Evolutionary conservation across 2,113 vertebrate genomes (phyloP), one percentile per base, ranked within the genome.

Genomic region (Saguinus midas): DNA sequence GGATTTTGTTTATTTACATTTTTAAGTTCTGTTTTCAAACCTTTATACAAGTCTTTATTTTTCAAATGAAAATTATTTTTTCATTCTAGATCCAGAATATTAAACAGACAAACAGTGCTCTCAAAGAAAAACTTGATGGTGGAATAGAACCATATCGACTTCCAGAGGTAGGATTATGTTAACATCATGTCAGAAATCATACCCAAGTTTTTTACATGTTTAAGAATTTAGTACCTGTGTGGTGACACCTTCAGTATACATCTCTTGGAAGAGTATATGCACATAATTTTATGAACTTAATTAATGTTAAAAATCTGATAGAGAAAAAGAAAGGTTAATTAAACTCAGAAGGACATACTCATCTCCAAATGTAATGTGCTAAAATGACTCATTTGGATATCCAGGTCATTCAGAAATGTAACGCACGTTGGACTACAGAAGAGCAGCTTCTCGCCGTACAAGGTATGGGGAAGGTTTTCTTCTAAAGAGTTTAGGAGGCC

Each of bases 361-460:
- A 0, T n/a, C 27, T 82, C 20, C 80, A 48, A 79, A 21, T 55
- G 8, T 55, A 94, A 10, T 32, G 5, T 84, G 70, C 83, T 98
- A 35, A 95, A 27, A 1, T 29, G 32, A 18, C 40, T 93, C 66
- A 0, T 96, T 84, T 95, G 96, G 48, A 35, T 89, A n/a, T 96
- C n/a, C 98, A 99, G 99, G 99, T 99, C 0, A 98, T 97, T 97
- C 99, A 99, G 98, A 99, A 99, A 96, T 99, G 99, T 94, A 99
- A 99, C 78, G 99, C 99, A 13, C 99, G 99, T 57, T 99, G 99
- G 99, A 99, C 99, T 92, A 99, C 99, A 0, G 99, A 99, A 93
- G 99, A 99, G 97, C 99, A 99, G 97, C 99, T 99, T 79, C 99
- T 99, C 10, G 99, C 99, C 2, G 99, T 99, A 29, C 99, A 99